Evolutionary conservation across 1,140 invertebrate species (phyloP).

Genomic region (Nasonia giraulti): DNA sequence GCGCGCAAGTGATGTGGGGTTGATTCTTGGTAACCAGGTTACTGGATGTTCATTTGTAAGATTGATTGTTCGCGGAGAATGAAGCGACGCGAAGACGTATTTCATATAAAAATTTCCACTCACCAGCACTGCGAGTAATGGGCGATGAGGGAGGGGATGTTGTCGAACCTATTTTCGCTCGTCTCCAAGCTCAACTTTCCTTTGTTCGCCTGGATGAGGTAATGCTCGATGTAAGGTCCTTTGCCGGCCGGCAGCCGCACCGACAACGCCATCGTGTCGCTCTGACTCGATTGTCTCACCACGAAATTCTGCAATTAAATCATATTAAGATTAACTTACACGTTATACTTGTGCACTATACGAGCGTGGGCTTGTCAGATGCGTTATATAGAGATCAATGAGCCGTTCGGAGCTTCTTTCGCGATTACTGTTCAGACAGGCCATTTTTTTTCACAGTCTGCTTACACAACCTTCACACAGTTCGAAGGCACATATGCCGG

Average conservation of each 20-base stretch:
- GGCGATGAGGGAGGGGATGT: slow-evolving; percentile 91
- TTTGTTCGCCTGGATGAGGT: slow-evolving; percentile 90
- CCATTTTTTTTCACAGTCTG: neutral
- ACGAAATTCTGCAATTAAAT: slow-evolving; percentile 86
- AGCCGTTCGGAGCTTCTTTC: too few relatives aligned
- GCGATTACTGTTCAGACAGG: too few relatives aligned
- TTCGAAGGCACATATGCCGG: neutral
- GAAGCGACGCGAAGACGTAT: too few relatives aligned
- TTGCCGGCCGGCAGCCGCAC: slow-evolving; percentile 90
- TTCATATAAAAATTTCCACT: slow-evolving; percentile 61
- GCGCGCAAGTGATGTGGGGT: neutral
- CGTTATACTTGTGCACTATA: neutral
- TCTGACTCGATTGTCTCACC: slow-evolving; percentile 93
- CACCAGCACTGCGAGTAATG: slow-evolving; percentile 95
- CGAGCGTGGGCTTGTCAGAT: too few relatives aligned
- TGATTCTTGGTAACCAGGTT: neutral
- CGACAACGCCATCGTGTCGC: slow-evolving; percentile 94
- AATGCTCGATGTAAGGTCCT: slow-evolving; percentile 95
- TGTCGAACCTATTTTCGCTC: slow-evolving; percentile 93
- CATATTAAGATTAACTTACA: neutral
- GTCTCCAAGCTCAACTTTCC: slow-evolving; percentile 91
- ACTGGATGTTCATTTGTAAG: neutral
- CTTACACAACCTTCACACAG: neutral
- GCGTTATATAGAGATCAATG: too few relatives aligned
- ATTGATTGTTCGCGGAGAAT: too few relatives aligned